phyloP scores from a whole-genome alignment of 2,797 vertebrate species.

The Cephalopachus bancanus region DNA sequence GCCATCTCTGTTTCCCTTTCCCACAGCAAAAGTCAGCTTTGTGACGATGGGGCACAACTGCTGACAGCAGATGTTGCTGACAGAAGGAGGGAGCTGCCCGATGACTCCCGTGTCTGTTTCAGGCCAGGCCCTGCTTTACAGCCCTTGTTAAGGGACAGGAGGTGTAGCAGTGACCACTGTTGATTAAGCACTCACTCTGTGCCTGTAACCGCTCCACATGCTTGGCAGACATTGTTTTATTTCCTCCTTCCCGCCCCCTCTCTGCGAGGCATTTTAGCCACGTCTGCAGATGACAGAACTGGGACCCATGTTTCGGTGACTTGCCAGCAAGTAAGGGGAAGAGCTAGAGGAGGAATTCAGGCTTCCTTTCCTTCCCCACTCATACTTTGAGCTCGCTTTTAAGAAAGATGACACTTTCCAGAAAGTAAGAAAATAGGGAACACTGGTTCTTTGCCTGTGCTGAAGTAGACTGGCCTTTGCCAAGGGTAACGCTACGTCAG shows the following conservation, averaged over 20 bases:
- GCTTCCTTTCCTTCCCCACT: conserved; percentile 60
- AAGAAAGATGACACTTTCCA: neutral
- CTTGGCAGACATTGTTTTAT: neutral
- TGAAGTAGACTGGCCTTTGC: conserved; percentile 48
- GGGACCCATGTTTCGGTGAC: neutral
- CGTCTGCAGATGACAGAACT: neutral
- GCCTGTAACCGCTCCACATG: neutral
- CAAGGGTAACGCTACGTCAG: neutral
- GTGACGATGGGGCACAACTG: neutral
- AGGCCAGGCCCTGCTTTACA: neutral
- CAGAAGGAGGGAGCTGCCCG: neutral
- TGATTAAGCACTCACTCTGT: neutral
- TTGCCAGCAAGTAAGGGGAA: neutral
- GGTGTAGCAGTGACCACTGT: neutral
- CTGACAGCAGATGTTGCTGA: neutral
- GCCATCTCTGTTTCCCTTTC: neutral
- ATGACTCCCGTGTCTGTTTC: neutral
- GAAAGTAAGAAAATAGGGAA: neutral
- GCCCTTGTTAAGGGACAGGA: neutral
- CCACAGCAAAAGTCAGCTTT: neutral
- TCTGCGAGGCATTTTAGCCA: neutral
- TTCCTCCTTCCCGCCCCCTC: neutral
- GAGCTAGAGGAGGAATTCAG: neutral
- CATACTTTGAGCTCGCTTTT: neutral
- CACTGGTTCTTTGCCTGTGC: neutral